Evolutionary conservation across 2,888 invertebrate genomes (phyloP), one percentile per base, ranked within the genome.

Genomic region (Sinodicranocentrus sp.): DNA sequence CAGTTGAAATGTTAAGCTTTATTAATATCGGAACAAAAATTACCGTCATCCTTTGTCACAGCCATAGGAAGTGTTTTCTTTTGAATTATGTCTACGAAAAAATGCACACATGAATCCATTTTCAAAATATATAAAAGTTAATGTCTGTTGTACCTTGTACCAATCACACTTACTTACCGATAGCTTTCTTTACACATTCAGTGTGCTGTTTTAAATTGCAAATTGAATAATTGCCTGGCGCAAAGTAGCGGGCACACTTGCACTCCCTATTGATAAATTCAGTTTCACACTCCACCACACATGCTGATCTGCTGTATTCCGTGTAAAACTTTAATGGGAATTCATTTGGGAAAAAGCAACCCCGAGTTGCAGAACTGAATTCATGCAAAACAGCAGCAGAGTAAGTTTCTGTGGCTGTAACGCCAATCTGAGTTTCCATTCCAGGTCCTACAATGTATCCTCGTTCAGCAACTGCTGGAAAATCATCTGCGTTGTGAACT

Each of bases 201-300:
- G 78, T 43, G 57, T 82, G 68, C 28, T 85, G 72, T 15, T 54
- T 52, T 28, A 85, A 63, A 10, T 19, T 68, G 28, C 87, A 87
- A 2, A 84, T 70, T 8, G 82, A 73, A 48, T 87, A 85, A 21
- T 87, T 87, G 86, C 88, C 88, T 65, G 89, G 88, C 21, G 86
- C 77, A 80, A 83, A 89, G 63, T 89, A 89, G 0, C 87, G 84
- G 8, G 86, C 84, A 68, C 89, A 89, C 57, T 85, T 70, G 76
- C 89, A 89, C 48, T 88, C 85, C 15, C 87, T 79, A 57, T 78
- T 65, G 26, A 89, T 85, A 63, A 87, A 89, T 61, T 89, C 88
- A 0, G 83, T 89, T 79, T 89, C 89, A 75, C 89, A 89, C 52
- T 89, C 89, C 10, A 88, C 82, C 13, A 88, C 87, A 68, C 88